A percentile compares a stretch with the other conserved stretches of the same genome.
Evolutionary conservation across 2,888 invertebrate species (phyloP).

Genomic region (Polylopha cassiicola): DNA sequence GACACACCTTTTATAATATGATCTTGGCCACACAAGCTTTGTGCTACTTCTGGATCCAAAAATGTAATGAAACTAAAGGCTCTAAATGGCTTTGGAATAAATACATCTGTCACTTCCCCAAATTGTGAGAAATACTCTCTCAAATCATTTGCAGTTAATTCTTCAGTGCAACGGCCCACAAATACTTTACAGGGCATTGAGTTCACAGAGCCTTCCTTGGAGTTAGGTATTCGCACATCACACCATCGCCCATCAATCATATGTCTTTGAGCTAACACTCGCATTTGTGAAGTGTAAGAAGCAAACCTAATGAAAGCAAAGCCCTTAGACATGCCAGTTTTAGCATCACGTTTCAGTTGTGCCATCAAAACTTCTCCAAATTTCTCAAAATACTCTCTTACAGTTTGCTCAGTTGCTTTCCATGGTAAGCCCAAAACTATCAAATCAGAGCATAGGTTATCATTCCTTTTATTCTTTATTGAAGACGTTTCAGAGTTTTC

Average conservation of each 20-base stretch:
- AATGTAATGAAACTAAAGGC: slow-evolving; percentile 92
- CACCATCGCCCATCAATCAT: slow-evolving; percentile 99
- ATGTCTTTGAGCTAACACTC: slow-evolving; percentile 95
- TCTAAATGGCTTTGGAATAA: slow-evolving; percentile 91
- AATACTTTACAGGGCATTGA: slow-evolving; percentile 89
- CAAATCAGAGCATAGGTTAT: slow-evolving; percentile 96
- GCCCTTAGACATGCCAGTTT: slow-evolving; percentile 97
- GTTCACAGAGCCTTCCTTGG: slow-evolving; percentile 86
- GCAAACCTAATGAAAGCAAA: slow-evolving; percentile 99
- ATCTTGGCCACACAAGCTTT: slow-evolving; percentile 88
- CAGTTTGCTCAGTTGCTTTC: slow-evolving; percentile 97
- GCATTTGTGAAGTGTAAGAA: slow-evolving; percentile 95
- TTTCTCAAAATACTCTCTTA: slow-evolving; percentile 97
- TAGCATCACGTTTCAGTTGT: slow-evolving; percentile 94
- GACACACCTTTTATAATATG: slow-evolving; percentile 91
- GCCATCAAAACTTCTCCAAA: slow-evolving; percentile 99
- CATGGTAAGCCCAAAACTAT: slow-evolving; percentile 99
- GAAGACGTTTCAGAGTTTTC: slow-evolving; percentile 90
- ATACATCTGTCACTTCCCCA: slow-evolving; percentile 91
- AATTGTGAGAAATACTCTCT: slow-evolving; percentile 87
- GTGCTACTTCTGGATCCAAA: slow-evolving; percentile 88
- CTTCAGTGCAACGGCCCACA: slow-evolving; percentile 90
- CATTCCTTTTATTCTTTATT: slow-evolving; percentile 95
- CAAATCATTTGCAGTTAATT: slow-evolving; percentile 86
- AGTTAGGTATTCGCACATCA: slow-evolving; percentile 98